phyloP scores from a whole-genome alignment of 1,140 invertebrate genomes.

The Oryctes rhinoceros region DNA sequence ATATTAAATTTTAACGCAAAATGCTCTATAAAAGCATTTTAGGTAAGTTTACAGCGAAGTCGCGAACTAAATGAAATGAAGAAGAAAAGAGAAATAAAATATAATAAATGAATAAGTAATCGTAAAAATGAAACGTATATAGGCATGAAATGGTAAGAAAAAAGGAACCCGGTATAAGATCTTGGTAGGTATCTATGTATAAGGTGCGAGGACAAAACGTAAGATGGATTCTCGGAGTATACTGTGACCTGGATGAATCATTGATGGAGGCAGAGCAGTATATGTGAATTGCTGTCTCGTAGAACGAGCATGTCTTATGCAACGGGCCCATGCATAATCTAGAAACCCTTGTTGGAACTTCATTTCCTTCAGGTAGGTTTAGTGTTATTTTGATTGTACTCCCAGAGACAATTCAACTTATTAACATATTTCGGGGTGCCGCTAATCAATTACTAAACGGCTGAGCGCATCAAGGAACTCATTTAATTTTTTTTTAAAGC shows the following conservation, averaged over 20 bases:
- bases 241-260: conserved; percentile 49
- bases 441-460: conserved; percentile 6
- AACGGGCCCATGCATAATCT: conserved; percentile 48
- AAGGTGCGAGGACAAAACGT: conserved; percentile 47
- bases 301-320: conserved; percentile 46
- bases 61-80: neutral
- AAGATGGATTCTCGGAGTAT: conserved; percentile 47
- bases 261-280: conserved; percentile 46
- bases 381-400: conserved; percentile 37
- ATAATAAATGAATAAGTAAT: conserved; percentile 27
- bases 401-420: conserved; percentile 36
- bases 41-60: too few species aligned
- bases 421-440: conserved; percentile 25
- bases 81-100: neutral
- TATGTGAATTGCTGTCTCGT: conserved; percentile 48
- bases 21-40: too few species aligned
- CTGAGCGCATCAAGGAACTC: too few species aligned
- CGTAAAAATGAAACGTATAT: conserved; percentile 27
- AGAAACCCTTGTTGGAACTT: conserved; percentile 40
- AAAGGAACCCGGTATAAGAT: neutral
- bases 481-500: too few species aligned
- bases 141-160: neutral
- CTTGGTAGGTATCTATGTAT: neutral
- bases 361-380: conserved; percentile 33
- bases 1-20: too few species aligned